phyloP scores from a whole-genome alignment of 2,113 vertebrate genomes.

The Ageneiosus marmoratus region DNA sequence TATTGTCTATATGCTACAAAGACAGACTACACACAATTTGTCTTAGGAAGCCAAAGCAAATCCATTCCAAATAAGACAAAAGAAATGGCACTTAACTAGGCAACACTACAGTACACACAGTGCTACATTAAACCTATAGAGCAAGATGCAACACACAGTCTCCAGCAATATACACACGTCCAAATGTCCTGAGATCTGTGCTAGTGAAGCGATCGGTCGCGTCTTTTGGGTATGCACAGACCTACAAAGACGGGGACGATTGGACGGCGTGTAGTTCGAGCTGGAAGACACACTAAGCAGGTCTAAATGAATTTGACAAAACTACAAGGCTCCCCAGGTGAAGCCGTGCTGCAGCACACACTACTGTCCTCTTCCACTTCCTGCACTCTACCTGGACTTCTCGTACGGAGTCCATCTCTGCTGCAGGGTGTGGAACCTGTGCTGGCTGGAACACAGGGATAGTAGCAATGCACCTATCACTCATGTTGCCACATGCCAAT shows the following conservation, averaged over 20 bases:
- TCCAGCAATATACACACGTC: slow-evolving; percentile 50
- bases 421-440: slow-evolving; percentile 62
- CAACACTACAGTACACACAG: slow-evolving; percentile 50
- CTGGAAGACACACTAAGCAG: slow-evolving; percentile 44
- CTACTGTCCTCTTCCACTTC: slow-evolving; percentile 43
- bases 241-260: neutral
- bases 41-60: slow-evolving; percentile 54
- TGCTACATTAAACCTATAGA: slow-evolving; percentile 42
- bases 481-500: slow-evolving; percentile 32
- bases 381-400: slow-evolving; percentile 60
- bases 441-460: slow-evolving; percentile 61
- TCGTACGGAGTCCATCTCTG: slow-evolving; percentile 62
- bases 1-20: slow-evolving; percentile 46
- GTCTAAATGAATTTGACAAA: slow-evolving; percentile 42
- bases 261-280: slow-evolving; percentile 48
- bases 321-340: slow-evolving; percentile 43
- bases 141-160: slow-evolving; percentile 53
- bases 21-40: slow-evolving; percentile 54
- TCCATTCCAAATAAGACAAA: slow-evolving; percentile 38
- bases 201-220: neutral
- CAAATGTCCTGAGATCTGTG: slow-evolving; percentile 36
- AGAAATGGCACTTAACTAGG: slow-evolving; percentile 49
- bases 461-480: slow-evolving; percentile 47
- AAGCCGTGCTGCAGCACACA: slow-evolving; percentile 51
- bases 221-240: neutral